phyloP scores from a whole-genome alignment of 2,888 invertebrate species.

The Agonopterix arenella region DNA sequence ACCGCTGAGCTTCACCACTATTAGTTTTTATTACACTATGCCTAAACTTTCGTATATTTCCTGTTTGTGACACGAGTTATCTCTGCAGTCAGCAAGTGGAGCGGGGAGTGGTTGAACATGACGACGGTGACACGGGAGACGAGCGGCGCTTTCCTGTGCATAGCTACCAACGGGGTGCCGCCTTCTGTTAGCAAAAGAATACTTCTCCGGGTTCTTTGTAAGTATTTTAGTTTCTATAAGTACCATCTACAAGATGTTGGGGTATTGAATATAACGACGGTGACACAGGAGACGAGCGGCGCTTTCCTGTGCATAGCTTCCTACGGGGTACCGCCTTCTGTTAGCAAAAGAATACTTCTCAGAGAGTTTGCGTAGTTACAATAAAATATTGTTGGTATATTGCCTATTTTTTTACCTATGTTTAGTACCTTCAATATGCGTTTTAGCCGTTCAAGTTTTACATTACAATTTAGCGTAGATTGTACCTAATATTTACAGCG shows the following conservation, averaged over 20 bases:
- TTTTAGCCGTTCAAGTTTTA: slow-evolving; percentile 28
- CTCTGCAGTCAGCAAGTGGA: slow-evolving; percentile 63
- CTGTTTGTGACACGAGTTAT: neutral
- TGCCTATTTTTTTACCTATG: too few species aligned
- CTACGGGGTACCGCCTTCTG: slow-evolving; percentile 74
- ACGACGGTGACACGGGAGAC: slow-evolving; percentile 72
- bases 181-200: slow-evolving; percentile 61
- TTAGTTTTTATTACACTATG: too few species aligned
- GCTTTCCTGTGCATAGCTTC: slow-evolving; percentile 79
- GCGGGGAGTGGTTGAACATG: slow-evolving; percentile 72
- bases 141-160: slow-evolving; percentile 80
- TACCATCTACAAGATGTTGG: too few species aligned
- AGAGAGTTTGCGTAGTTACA: too few species aligned
- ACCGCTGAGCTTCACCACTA: too few species aligned
- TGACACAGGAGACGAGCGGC: slow-evolving; percentile 78
- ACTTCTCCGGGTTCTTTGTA: slow-evolving; percentile 73
- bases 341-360: slow-evolving; percentile 54
- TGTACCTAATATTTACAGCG: too few species aligned
- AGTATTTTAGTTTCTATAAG: neutral
- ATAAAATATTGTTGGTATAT: too few species aligned
- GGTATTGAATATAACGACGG: slow-evolving; percentile 64
- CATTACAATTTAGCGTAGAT: too few species aligned
- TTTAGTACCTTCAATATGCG: too few species aligned
- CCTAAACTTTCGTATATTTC: too few species aligned
- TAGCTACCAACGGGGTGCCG: slow-evolving; percentile 79